phyloP scores from a whole-genome alignment of 2,888 invertebrate species.

The Nymphalis polychloros region DNA sequence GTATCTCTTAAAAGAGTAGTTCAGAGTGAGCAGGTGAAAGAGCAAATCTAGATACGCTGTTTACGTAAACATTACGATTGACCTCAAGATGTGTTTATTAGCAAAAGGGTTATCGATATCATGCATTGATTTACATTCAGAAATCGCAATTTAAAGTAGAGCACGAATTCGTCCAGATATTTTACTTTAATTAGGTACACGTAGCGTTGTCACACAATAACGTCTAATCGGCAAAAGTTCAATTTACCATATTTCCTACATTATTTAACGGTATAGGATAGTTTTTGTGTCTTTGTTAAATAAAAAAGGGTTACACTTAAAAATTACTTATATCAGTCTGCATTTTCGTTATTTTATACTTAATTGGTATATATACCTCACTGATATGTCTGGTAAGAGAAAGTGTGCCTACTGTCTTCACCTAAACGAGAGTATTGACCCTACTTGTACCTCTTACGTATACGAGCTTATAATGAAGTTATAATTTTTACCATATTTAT shows the following conservation, averaged over 20 bases:
- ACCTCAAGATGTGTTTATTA: not conserved
- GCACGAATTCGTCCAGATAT: slow-evolving; percentile 9
- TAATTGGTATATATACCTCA: not conserved
- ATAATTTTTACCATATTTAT: too few species aligned
- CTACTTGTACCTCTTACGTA: not conserved
- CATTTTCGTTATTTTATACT: too few species aligned
- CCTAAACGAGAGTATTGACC: slow-evolving; percentile 11
- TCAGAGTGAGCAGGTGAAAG: not conserved
- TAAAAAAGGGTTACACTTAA: too few species aligned
- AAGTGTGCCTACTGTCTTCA: not conserved
- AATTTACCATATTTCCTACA: too few species aligned
- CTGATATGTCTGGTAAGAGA: not conserved
- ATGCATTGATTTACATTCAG: slow-evolving; percentile 12
- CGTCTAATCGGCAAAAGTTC: too few species aligned
- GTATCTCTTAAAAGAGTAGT: too few species aligned
- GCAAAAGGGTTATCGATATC: slow-evolving; percentile 20
- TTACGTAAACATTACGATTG: slow-evolving; percentile 4
- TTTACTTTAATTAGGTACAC: slow-evolving; percentile 1
- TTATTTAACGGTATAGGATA: too few species aligned
- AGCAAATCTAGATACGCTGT: not conserved
- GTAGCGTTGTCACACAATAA: too few species aligned
- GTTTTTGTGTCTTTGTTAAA: too few species aligned
- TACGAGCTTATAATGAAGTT: too few species aligned
- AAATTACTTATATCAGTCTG: too few species aligned
- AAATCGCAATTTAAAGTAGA: slow-evolving; percentile 14